A percentile compares a stretch with the other conserved stretches of the same genome.
These are phyloP conservation scores for Enteromius thamalakanensis DNA, from an alignment of 2,797 vertebrate species.

Conservation along the genomic window DNA sequence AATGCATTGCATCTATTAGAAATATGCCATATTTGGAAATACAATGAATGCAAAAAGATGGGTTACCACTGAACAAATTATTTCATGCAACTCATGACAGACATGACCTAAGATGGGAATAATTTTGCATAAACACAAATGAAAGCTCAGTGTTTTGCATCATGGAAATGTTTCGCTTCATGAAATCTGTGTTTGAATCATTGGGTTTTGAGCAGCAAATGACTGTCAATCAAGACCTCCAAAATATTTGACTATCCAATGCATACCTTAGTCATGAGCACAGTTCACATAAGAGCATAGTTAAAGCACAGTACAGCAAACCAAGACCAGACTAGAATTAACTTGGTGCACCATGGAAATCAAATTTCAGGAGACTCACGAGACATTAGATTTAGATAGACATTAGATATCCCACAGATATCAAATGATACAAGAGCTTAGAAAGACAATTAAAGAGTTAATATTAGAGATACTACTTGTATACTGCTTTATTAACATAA, in stretches of 20 bases:
- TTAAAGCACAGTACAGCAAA: not conserved
- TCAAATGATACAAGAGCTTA: constrained; percentile 62
- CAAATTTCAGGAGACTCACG: constrained; percentile 27
- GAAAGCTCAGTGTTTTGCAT: constrained; percentile 51
- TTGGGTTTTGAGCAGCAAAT: constrained; percentile 23
- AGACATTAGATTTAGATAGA: constrained; percentile 46
- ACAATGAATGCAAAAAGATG: not conserved
- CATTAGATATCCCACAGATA: constrained; percentile 32
- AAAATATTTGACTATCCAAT: constrained; percentile 17
- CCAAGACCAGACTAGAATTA: not conserved
- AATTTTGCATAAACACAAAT: constrained; percentile 45
- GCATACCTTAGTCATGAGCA: not conserved
- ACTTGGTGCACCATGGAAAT: not conserved
- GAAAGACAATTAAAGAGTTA: constrained; percentile 37
- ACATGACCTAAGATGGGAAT: constrained; percentile 5
- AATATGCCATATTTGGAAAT: not conserved
- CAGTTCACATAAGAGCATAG: not conserved
- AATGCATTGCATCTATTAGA: not conserved
- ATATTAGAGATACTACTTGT: not conserved
- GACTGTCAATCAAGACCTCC: not conserved
- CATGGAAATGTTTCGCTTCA: constrained; percentile 51
- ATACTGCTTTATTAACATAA: not conserved
- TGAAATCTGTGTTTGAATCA: constrained; percentile 35
- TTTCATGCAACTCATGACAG: constrained; percentile 9
- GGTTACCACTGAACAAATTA: constrained; percentile 9